These are phyloP conservation scores for Athene noctua DNA, from an alignment of 2,113 vertebrate species.

Conservation along the genomic window DNA sequence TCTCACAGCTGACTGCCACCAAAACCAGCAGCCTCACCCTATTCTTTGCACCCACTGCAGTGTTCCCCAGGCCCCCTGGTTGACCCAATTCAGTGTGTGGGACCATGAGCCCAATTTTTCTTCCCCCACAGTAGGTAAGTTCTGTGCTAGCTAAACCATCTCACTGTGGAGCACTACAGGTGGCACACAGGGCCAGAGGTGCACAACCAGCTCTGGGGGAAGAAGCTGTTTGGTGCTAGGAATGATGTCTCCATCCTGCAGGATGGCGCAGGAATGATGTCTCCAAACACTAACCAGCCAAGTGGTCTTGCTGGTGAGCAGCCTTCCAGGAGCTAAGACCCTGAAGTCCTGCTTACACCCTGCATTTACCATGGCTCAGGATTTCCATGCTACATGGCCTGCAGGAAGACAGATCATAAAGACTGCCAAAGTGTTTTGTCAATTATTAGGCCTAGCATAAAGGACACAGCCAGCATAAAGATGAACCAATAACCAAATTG, in stretches of 20 bases:
- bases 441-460: too few relatives aligned
- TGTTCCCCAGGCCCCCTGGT: background rate
- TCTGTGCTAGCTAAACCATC: background rate
- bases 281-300: fast-evolving
- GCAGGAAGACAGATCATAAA: background rate
- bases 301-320: background rate
- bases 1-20: background rate
- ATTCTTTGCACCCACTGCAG: background rate
- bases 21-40: background rate
- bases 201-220: background rate
- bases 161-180: background rate
- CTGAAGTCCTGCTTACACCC: background rate
- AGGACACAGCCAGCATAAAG: too few relatives aligned
- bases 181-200: background rate
- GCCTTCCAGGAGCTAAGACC: background rate
- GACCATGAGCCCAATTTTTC: background rate
- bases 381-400: background rate
- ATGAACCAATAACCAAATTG: too few relatives aligned
- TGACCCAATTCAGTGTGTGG: background rate
- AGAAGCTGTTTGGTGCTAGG: background rate
- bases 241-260: background rate
- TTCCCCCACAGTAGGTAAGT: background rate
- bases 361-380: background rate
- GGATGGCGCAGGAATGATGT: background rate
- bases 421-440: background rate